Evolutionary conservation across 2,113 vertebrate genomes (phyloP).

Genomic region (Gasterosteus aculeatus): DNA sequence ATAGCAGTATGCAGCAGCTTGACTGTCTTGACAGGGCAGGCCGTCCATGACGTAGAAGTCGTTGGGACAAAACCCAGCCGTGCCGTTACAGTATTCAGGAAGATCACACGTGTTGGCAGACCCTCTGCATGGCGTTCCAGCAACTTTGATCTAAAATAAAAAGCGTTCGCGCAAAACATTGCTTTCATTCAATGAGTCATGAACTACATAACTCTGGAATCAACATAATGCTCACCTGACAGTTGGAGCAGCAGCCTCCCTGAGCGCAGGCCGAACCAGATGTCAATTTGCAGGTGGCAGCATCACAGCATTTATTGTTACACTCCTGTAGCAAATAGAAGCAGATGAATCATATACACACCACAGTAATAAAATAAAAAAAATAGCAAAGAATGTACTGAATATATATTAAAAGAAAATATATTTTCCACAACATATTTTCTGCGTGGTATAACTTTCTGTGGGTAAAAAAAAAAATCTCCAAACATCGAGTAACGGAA

Average conservation of each 20-base stretch:
- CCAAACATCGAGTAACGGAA: neutral
- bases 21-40: slow-evolving; percentile 72
- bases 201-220: neutral
- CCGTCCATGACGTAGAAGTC: slow-evolving; percentile 88
- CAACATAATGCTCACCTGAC: slow-evolving; percentile 79
- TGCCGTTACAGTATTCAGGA: slow-evolving; percentile 87
- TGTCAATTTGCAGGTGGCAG: slow-evolving; percentile 85
- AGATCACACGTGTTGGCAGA: slow-evolving; percentile 84
- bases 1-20: slow-evolving; percentile 83
- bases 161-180: neutral
- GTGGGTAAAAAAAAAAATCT: neutral
- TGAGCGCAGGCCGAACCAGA: slow-evolving; percentile 83
- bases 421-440: neutral
- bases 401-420: neutral
- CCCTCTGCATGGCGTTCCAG: slow-evolving; percentile 81
- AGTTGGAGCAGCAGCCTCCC: slow-evolving; percentile 86
- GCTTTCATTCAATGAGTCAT: neutral
- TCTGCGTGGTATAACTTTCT: neutral
- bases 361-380: neutral
- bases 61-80: slow-evolving; percentile 77
- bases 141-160: slow-evolving; percentile 80
- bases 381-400: neutral
- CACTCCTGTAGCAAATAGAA: slow-evolving; percentile 80
- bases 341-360: neutral
- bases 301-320: slow-evolving; percentile 84